A percentile compares a stretch with the other conserved stretches of the same genome.
phyloP scores from a whole-genome alignment of 2,888 invertebrate genomes.

The Trachelus iudaicus region DNA sequence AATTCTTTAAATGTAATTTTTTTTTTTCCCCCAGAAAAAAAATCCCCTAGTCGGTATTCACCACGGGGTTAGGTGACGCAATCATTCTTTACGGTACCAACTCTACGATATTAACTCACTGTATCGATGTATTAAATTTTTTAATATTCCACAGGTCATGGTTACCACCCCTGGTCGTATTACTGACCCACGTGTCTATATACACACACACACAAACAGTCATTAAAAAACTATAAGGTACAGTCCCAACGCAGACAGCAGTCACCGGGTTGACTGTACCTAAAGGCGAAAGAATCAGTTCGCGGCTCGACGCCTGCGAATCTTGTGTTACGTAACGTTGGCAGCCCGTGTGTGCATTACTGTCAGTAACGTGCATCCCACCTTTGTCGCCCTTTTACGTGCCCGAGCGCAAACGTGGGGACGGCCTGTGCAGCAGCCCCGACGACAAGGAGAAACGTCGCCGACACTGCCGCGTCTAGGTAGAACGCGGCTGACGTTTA shows the following conservation, averaged over 20 bases:
- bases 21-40: not conserved
- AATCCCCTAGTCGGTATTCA: not conserved
- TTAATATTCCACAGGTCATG: not conserved
- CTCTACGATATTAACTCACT: not conserved
- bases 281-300: slow-evolving; percentile 50
- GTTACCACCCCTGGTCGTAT: not conserved
- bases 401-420: not conserved
- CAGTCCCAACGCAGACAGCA: not conserved
- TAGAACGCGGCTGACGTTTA: slow-evolving; percentile 12
- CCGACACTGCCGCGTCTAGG: slow-evolving; percentile 20
- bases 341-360: slow-evolving; percentile 46
- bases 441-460: slow-evolving; percentile 12
- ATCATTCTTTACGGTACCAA: not conserved
- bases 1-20: not conserved
- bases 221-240: not conserved
- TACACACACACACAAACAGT: not conserved
- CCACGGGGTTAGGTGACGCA: not conserved
- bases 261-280: not conserved
- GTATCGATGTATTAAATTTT: not conserved
- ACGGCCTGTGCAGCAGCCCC: not conserved
- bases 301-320: slow-evolving; percentile 49
- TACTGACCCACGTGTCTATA: too few species aligned
- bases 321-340: slow-evolving; percentile 53
- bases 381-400: slow-evolving; percentile 37
- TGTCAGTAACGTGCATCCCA: slow-evolving; percentile 46